Percentiles rank a stretch among this genome's conserved stretches.
Evolutionary conservation across 2,113 vertebrate genomes (phyloP).

Genomic region (Microcebus lehilahytsara): DNA sequence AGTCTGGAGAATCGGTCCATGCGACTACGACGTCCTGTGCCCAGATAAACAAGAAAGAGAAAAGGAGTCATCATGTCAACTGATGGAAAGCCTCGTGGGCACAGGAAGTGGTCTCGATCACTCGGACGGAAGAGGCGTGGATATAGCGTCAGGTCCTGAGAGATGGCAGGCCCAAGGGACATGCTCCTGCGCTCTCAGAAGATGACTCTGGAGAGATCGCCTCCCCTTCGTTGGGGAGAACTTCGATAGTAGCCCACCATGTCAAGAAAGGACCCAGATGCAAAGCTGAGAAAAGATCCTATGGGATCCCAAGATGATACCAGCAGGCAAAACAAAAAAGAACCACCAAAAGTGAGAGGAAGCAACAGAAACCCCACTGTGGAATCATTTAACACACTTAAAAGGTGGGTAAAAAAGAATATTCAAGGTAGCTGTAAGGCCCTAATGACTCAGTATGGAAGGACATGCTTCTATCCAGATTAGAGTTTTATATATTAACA

Average conservation of each 20-base stretch:
- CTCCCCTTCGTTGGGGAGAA: not conserved
- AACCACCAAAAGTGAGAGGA: not conserved
- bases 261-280: constrained; percentile 13
- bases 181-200: not conserved
- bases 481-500: not conserved
- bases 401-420: not conserved
- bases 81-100: constrained; percentile 58
- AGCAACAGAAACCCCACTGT: not conserved
- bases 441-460: not conserved
- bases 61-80: constrained; percentile 78
- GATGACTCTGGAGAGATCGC: not conserved
- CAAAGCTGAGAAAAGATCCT: not conserved
- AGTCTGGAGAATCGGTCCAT: constrained; percentile 73
- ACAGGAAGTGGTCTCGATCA: constrained; percentile 69
- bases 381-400: not conserved
- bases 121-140: constrained; percentile 45
- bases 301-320: not conserved
- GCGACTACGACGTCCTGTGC: constrained; percentile 74
- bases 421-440: not conserved
- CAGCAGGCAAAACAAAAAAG: not conserved
- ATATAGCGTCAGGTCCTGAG: not conserved
- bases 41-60: constrained; percentile 79
- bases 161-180: constrained; percentile 22
- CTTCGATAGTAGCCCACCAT: not conserved
- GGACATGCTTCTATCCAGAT: not conserved